Conservation (phyloP, 2,888 invertebrate genomes). For the Pinctada fucata region DNA sequence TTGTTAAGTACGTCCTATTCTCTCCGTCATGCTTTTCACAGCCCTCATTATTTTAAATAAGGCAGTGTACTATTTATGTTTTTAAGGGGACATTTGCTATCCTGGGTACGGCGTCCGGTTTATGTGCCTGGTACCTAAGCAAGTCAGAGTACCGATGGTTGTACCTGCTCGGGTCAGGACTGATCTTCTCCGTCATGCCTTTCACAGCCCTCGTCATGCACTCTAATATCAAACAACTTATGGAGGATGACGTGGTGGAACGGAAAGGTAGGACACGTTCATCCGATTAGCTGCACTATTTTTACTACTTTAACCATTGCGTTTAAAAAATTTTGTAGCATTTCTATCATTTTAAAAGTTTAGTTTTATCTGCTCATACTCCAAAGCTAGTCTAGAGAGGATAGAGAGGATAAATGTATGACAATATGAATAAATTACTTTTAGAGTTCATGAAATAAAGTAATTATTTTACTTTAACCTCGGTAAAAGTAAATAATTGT, state of each 20-base stretch:
- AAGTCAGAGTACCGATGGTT: constrained; percentile 17
- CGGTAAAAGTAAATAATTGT: background rate
- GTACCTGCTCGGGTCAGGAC: constrained; percentile 2
- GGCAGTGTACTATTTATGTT: no score
- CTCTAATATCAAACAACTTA: constrained; percentile 9
- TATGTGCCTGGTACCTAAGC: constrained; percentile 11
- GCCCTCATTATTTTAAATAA: background rate
- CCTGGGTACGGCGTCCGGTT: background rate
- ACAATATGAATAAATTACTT: background rate
- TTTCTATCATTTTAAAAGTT: no score
- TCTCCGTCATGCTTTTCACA: constrained; percentile 12
- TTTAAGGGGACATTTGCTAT: no score
- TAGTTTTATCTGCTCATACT: no score
- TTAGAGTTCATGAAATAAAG: background rate
- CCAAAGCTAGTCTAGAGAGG: no score
- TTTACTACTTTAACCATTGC: no score
- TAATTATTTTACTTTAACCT: background rate
- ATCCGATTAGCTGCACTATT: no score
- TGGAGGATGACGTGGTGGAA: background rate
- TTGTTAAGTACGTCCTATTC: background rate
- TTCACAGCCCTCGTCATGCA: constrained; percentile 13
- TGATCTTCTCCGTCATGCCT: constrained; percentile 8
- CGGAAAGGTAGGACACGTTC: constrained; percentile 1
- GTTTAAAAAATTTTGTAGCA: no score
- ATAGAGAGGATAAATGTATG: no score